phyloP scores from a whole-genome alignment of 2,113 vertebrate genomes.

The Poeciliopsis prolifica region DNA sequence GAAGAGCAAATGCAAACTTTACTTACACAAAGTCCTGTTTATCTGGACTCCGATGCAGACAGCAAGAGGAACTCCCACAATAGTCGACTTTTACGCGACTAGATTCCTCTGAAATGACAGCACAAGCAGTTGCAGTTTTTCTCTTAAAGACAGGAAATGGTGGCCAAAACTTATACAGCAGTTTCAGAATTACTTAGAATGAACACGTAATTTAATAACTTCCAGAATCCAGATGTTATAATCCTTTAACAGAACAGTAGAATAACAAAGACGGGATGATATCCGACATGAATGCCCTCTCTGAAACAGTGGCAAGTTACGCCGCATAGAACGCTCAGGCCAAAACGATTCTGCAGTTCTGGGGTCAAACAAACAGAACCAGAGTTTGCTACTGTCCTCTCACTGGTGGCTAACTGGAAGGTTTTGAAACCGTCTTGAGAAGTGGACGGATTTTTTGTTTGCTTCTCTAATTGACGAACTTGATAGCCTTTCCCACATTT shows the following conservation, averaged over 20 bases:
- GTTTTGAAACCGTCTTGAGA: constrained; percentile 6
- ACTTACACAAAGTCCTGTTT: too few relatives aligned
- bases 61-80: too few relatives aligned
- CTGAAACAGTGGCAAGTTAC: neutral
- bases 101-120: too few relatives aligned
- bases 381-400: constrained; percentile 25
- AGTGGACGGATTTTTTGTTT: constrained; percentile 20
- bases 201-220: neutral
- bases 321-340: too few relatives aligned
- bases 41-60: too few relatives aligned
- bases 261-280: neutral
- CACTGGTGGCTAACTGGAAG: neutral
- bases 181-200: constrained; percentile 24
- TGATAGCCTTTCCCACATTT: constrained; percentile 33
- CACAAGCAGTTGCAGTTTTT: constrained; percentile 20
- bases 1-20: too few relatives aligned
- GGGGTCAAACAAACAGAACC: neutral
- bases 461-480: constrained; percentile 19
- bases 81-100: too few relatives aligned
- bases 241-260: too few relatives aligned
- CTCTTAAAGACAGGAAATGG: constrained; percentile 20
- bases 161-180: constrained; percentile 16
- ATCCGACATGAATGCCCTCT: neutral
- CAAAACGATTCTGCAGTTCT: neutral
- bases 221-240: too few relatives aligned